Evolutionary conservation across 2,797 vertebrate species (phyloP), one percentile per base, ranked within the genome.

Genomic region (Margarornis squamiger): DNA sequence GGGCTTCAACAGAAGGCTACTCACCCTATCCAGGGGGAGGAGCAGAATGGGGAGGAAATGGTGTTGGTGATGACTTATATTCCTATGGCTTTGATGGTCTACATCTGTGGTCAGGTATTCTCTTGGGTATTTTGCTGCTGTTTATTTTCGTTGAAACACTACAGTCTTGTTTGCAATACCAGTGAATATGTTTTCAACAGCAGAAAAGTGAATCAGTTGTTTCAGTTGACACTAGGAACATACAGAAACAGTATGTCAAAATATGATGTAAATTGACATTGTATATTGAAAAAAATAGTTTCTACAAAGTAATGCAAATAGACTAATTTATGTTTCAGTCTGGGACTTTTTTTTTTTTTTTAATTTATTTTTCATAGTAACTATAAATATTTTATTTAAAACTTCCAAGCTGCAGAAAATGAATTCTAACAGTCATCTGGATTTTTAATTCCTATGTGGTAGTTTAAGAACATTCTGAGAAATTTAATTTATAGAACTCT

Each of bases 21-120:
- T 98, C 98, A 1, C 99, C 99, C 0, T 99, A 98, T 94, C 99
- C 99, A 5, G 99, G 99, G 0, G 99, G 99, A 29, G 99, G 99
- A 9, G 99, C 99, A 52, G 99, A 99, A 57, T 99, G 99, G 99
- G 99, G 99, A 14, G 99, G 99, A 80, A 99, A 99, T 5, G 99
- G 99, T 4, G 99, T 99, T 16, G 99, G 99, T 7, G 99, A 99
- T 46, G 99, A 99, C 88, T 98, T 99, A 27, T 99, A 99, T 95
- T 99, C 99, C 41, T 99, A 99, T 1, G 98, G 99, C 79, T 99
- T 99, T 9, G 99, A 99, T 66, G 99, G 99, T 70, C 98, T 99
- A 39, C 99, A 99, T 88, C 98, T 99, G 46, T 99, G 99, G 99
- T 99, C 99, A 98, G 99, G 99, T 99, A 95, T 71, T 80, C 10